Evolutionary conservation across 2,888 invertebrate species (phyloP), one percentile per base, ranked within the genome.

Genomic region (Caenorhabditis virilis): DNA sequence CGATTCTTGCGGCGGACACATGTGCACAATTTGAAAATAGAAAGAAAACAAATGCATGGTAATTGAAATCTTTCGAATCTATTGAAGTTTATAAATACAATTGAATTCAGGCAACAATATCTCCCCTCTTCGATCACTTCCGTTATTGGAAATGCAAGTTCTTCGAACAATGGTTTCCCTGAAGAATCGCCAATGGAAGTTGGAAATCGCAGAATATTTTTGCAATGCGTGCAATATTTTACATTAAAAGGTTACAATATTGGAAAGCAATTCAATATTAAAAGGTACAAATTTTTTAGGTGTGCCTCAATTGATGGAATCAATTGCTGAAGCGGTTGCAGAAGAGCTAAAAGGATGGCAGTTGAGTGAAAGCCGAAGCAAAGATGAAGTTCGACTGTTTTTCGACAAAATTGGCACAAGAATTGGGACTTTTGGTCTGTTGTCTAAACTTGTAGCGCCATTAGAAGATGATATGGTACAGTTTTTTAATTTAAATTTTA

Each of bases 201-300:
- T 20, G 59, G 52, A 15, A 68, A 69, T 26, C 63, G 70, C 20
- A 65, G 75, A 36, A 61, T 77, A 13, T 76, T 78, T 50, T 47
- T 78, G 42, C 74, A 75, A 48, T 72, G 72, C 47, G 69, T 78
- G 33, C 78, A 76, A 47, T 76, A 63, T 61, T 76, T 76, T 39
- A 65, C 71, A 9, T 53, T 64, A 2, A 50, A 52, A 56, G 74
- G 74, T 84, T 15, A 11, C 20, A 13, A 18, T 27, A 47, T 5
- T 30, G 30, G 15, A 27, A 30, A 33, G 22, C 4, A 16, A 36
- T 35, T 7, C 7, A 7, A 5, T 54, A 7, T 16, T 33, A 27
- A 47, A n/a, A n/a, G 18, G 15, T 22, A 38, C 20, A 39, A 3
- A 26, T 4, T 25, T 43, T 6, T 22, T 20, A 26, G 71, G 73